These are phyloP conservation scores for Mustela erminea DNA, from an alignment of 2,797 vertebrate species.

Conservation along the genomic window DNA sequence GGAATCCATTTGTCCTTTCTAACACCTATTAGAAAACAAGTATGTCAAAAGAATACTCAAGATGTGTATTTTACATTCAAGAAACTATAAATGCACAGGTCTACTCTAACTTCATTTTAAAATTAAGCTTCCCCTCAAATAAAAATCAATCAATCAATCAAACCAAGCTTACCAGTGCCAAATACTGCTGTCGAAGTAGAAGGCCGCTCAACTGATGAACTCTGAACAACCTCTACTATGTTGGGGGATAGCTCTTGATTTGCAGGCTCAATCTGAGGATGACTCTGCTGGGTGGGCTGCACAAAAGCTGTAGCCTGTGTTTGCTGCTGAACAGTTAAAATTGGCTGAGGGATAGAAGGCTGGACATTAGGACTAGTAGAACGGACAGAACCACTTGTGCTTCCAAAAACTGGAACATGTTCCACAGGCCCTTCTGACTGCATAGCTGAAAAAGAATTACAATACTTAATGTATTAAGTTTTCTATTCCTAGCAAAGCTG, in stretches of 20 bases:
- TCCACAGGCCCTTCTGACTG: constrained; percentile 96
- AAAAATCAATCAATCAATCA: not conserved
- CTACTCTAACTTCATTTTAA: not conserved
- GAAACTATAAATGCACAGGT: not conserved
- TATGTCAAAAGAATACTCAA: not conserved
- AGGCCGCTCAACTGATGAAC: constrained; percentile 95
- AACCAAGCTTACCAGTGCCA: constrained; percentile 92
- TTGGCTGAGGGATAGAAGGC: constrained; percentile 93
- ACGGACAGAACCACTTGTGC: constrained; percentile 96
- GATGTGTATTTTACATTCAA: not conserved
- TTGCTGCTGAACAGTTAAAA: constrained; percentile 94
- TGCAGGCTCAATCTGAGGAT: constrained; percentile 93
- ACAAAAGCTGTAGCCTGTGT: constrained; percentile 98
- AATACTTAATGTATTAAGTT: not conserved
- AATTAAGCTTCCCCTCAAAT: constrained; percentile 62
- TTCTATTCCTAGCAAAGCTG: not conserved
- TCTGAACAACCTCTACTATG: constrained; percentile 94
- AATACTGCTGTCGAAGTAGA: constrained; percentile 96
- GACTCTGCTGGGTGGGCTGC: constrained; percentile 97
- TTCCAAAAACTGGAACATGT: constrained; percentile 96
- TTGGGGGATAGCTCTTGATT: constrained; percentile 92
- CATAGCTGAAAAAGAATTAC: constrained; percentile 90
- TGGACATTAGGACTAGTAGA: constrained; percentile 99
- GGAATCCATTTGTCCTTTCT: not conserved
- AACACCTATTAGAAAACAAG: not conserved